Base-by-base conservation (phyloP, 2,888 invertebrate genomes). In the Folsomia candida region DNA sequence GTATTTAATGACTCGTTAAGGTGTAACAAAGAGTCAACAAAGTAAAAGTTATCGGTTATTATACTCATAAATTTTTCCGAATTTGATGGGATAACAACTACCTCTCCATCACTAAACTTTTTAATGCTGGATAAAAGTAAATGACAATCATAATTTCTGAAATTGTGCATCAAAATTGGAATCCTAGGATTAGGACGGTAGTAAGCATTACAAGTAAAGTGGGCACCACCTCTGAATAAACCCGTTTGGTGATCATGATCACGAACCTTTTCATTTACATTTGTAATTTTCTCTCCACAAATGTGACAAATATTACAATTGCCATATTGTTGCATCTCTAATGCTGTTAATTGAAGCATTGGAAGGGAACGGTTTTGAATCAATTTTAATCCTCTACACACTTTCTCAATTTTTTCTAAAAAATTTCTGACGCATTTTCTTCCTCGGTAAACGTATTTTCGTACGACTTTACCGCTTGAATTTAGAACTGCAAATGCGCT, bases 21-120 rank as follows among this genome's bases (percentile, higher is more conserved):
- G 57, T 73, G 73, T 11, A 62, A 51, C 1, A 62, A 57, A 1
- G 68, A 62, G 51, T 76, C 76, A 1, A 76, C 26, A 28, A 73
- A 76, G 2, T 47, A 24, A 2, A 75, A 27, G 1, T 60, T 26
- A 37, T 71, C 61, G 11, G n/a, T 26, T 20, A 24, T 57, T 25
- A 61, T 28, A 18, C 67, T 69, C 28, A 72, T 51, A 59, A 29
- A 72, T 61, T 72, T 69, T 51, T 72, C 69, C n/a, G 60, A 57
- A 24, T 60, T 66, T 25, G 57, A 37, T 9, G 70, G 72, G 29
- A 70, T 58, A n/a, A 72, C 67, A 20, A 28, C 60, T n/a, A 70
- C 20, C 47, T 59, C 47, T 1, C 51, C 28, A 54, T 57, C 66
- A 54, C 2, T 47, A 20, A 57, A 68, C 18, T 70, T 51, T 27